phyloP scores from a whole-genome alignment of 30 jellyfish, hydroid and myxozoan species.

The Turritopsis rubra region DNA sequence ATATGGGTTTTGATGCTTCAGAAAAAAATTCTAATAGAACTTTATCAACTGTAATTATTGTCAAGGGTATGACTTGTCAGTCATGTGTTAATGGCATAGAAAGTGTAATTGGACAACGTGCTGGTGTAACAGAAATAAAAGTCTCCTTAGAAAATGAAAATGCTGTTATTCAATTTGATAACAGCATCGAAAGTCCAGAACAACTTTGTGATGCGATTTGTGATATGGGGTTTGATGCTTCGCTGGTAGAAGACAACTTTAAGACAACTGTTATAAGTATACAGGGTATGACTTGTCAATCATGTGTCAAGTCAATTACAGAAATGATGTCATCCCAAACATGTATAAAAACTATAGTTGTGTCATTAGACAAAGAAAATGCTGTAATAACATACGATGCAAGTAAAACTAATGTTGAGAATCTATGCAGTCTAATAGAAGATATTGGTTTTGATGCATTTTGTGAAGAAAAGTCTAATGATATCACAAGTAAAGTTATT shows the following conservation, averaged over 20 bases:
- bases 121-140: constrained; percentile 47
- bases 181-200: constrained; percentile 38
- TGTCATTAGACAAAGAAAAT: constrained; percentile 61
- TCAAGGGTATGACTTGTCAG: constrained; percentile 82
- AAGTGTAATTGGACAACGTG: constrained; percentile 50
- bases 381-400: constrained; percentile 51
- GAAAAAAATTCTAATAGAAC: constrained; percentile 24
- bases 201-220: constrained; percentile 64
- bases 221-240: constrained; percentile 95
- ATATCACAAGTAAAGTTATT: background rate
- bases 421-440: constrained; percentile 52
- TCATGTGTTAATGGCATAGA: constrained; percentile 84
- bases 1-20: constrained; percentile 89
- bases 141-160: constrained; percentile 63
- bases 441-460: constrained; percentile 88
- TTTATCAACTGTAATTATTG: constrained; percentile 38
- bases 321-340: constrained; percentile 36
- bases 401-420: constrained; percentile 20
- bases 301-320: constrained; percentile 84
- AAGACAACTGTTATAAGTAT: constrained; percentile 7
- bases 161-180: constrained; percentile 53
- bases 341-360: constrained; percentile 52
- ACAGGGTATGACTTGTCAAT: constrained; percentile 93
- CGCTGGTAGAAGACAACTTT: background rate
- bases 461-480: background rate